Evolutionary conservation across 1,140 invertebrate species (phyloP), one percentile per base, ranked within the genome.

Genomic region (Danaus melanippus): DNA sequence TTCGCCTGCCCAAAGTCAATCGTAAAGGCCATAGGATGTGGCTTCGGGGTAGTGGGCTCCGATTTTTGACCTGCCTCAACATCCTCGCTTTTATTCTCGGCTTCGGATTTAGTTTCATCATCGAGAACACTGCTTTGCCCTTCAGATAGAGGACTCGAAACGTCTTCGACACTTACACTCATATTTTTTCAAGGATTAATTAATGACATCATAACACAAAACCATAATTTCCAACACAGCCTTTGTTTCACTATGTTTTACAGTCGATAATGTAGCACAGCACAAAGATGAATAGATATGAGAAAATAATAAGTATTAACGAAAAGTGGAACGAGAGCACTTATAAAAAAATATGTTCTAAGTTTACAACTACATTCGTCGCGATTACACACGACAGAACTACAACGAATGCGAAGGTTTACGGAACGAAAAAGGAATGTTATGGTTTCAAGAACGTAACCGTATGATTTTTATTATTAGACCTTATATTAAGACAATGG

Each of bases 1-100:
- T 91, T 92, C n/a, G 89, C 84, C 39, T 87, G 89, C 1, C 90
- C 91, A 64, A 92, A 92, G 64, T 93, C 91, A 53, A 93, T 91
- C 41, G 92, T 92, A 68, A 93, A 93, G 11, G 92, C 91, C 69
- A 84, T 87, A 7, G 85, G 82, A 64, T 83, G 79, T 1, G 66
- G 70, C 64, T 84, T 86, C 0, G 85, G 84, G 32, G 79, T 78
- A 4, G 69, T 71, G 1, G 77, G 71, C 51, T 83, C 79, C 1
- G 79, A 77, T 60, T 75, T 74, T 46, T 71, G 75, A 71, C 71
- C 69, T 71, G 67, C 68, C 69, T 68, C 79, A 72, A 69, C 61
- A 47, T 66, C 68, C n/a, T 74, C 74, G 59, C 66, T 76, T 50
- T 78, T 76, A 44, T 60, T 67, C 46, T 71, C 68, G 2, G 58